Evolutionary conservation across 2,888 invertebrate species (phyloP), one percentile per base, ranked within the genome.

Genomic region (Panopea generosa): DNA sequence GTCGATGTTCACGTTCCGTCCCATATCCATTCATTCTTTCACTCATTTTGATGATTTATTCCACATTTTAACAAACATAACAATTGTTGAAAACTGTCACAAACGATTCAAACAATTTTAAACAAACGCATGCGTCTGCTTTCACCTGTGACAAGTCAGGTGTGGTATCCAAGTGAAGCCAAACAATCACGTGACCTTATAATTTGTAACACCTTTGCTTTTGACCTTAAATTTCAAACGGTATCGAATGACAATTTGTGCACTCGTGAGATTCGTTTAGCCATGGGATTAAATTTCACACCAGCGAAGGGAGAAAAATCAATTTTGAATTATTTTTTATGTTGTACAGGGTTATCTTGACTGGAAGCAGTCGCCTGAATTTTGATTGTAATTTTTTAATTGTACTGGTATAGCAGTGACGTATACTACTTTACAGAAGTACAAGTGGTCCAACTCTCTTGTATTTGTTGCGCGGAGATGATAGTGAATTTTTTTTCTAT

Each of bases 1-100:
- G 84, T 56, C 84, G 80, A 26, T 38, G 69, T 9, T 69, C 78
- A 18, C 77, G 67, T 9, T 80, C 80, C 66, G 74, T 71, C 55
- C 53, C 63, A 74, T 82, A 84, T 72, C 80, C 82, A 76, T 84
- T 82, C 45, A 77, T 71, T 72, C 82, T 80, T 29, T 69, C 73
- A 76, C 77, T 77, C 72, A 77, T 77, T 56, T 57, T 76, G 56
- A 60, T 45, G 60, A 33, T 63, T 67, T 63, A 68, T 68, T 78
- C 73, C 70, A 70, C 53, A 14, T 38, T 59, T 53, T 49, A 11
- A 27, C 50, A 65, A 47, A 33, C 75, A 75, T 69, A 62, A 45
- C 40, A 29, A 33, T 52, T 24, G 14, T 61, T 69, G 6, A 29
- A 61, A 33, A 26, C 11, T 50, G 24, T 26, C 29, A 50, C 20